Evolutionary conservation across 2,113 vertebrate species (phyloP).

Genomic region (Triplophysa tibetana): DNA sequence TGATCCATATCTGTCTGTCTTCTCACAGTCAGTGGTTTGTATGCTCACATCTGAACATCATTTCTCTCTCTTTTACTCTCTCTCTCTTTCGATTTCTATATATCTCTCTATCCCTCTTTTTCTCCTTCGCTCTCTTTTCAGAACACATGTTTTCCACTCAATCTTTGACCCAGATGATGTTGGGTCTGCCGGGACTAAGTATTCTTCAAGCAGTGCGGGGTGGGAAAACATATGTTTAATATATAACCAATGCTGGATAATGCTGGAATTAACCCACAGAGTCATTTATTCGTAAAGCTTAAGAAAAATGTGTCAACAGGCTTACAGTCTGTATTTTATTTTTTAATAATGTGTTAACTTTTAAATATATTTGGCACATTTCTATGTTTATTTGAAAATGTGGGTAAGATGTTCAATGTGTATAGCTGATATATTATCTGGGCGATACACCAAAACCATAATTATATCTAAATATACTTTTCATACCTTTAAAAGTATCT

Average conservation of each 20-base stretch:
- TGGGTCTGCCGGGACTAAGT: constrained; percentile 33
- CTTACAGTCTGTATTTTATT: no score
- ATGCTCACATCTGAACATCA: constrained; percentile 37
- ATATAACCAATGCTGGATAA: background rate
- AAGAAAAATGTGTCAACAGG: no score
- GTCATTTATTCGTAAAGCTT: background rate
- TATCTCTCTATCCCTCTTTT: constrained; percentile 8
- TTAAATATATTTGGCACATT: background rate
- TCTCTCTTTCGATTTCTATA: constrained; percentile 30
- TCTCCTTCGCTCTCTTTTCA: background rate
- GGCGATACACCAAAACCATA: constrained; percentile 1
- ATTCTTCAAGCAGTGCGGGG: background rate
- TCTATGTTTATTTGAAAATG: background rate
- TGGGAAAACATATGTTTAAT: background rate
- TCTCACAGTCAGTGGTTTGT: constrained; percentile 37
- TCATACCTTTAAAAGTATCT: constrained; percentile 12
- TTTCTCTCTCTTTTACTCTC: constrained; percentile 18
- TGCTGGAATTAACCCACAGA: background rate
- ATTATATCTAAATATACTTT: constrained; percentile 21
- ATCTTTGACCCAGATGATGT: constrained; percentile 38
- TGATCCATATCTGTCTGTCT: constrained; percentile 34
- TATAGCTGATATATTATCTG: background rate
- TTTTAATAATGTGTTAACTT: no score
- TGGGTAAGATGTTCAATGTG: background rate
- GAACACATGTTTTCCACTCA: constrained; percentile 30